phyloP scores from a whole-genome alignment of 2,797 vertebrate species.

The Chromobotia macracanthus region DNA sequence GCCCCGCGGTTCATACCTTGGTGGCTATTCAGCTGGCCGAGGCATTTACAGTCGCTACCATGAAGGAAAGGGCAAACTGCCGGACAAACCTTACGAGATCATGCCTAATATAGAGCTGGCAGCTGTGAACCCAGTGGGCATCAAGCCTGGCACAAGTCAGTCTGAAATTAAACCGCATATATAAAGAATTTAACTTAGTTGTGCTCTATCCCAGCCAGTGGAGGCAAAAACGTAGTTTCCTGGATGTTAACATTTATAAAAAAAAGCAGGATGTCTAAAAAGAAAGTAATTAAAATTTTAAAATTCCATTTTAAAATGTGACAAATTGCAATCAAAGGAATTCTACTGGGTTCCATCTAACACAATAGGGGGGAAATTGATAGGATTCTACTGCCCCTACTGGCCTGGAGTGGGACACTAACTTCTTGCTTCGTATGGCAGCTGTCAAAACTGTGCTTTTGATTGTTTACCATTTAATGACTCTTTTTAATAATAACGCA shows the following conservation, averaged over 20 bases:
- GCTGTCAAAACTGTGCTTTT: conserved; percentile 61
- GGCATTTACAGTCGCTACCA: conserved; percentile 99
- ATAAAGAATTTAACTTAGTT: conserved; percentile 29
- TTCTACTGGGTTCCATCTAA: not conserved
- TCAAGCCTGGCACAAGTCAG: conserved; percentile 98
- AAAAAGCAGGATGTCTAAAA: no score
- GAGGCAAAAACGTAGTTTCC: conserved; percentile 10
- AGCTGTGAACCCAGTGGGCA: conserved; percentile 90
- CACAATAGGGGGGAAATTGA: not conserved
- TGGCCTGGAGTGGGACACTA: conserved; percentile 62
- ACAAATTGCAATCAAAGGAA: not conserved
- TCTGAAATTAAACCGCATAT: conserved; percentile 71
- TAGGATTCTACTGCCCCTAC: conserved; percentile 45
- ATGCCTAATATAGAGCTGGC: conserved; percentile 93
- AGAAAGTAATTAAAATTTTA: no score
- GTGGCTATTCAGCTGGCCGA: conserved; percentile 97
- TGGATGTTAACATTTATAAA: no score
- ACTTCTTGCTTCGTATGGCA: conserved; percentile 65
- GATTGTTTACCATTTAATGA: conserved; percentile 5
- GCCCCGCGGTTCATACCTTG: conserved; percentile 96
- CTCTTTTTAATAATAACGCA: conserved; percentile 8
- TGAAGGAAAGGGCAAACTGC: conserved; percentile 96
- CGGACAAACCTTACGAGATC: conserved; percentile 95
- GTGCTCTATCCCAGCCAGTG: conserved; percentile 39
- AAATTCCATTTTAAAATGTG: not conserved